These are phyloP conservation scores for Polyploca ridens DNA, from an alignment of 2,888 invertebrate genomes.

Conservation along the genomic window DNA sequence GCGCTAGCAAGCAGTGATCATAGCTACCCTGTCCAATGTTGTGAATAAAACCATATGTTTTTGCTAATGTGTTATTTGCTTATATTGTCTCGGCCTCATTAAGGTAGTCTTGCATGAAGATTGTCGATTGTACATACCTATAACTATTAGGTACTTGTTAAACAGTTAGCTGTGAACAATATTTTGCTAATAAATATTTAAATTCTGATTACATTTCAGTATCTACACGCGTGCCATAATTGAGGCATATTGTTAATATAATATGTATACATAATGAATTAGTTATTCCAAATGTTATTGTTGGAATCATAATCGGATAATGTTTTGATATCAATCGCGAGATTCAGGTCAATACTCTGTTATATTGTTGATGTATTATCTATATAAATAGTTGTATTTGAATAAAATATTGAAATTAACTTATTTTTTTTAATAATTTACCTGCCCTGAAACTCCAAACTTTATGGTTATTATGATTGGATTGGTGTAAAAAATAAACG, in stretches of 20 bases:
- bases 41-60: too few relatives aligned
- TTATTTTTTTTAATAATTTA: neutral
- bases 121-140: too few relatives aligned
- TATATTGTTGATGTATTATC: slow-evolving; percentile 65
- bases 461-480: neutral
- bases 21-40: too few relatives aligned
- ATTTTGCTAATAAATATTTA: too few relatives aligned
- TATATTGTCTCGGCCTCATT: too few relatives aligned
- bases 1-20: too few relatives aligned
- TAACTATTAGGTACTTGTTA: too few relatives aligned
- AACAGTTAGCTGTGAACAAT: too few relatives aligned
- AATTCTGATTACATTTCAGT: neutral
- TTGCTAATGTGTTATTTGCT: too few relatives aligned
- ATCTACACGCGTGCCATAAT: slow-evolving; percentile 8
- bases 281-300: slow-evolving; percentile 4
- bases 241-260: slow-evolving; percentile 11
- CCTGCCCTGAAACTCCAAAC: neutral
- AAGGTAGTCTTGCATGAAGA: too few relatives aligned
- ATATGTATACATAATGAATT: neutral
- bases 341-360: slow-evolving; percentile 63
- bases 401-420: slow-evolving; percentile 34
- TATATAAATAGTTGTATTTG: slow-evolving; percentile 56
- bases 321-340: slow-evolving; percentile 19
- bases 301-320: neutral
- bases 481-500: slow-evolving; percentile 21